These are phyloP conservation scores for Ancistrus triradiatus DNA, from an alignment of 2,113 vertebrate genomes.

Conservation along the genomic window DNA sequence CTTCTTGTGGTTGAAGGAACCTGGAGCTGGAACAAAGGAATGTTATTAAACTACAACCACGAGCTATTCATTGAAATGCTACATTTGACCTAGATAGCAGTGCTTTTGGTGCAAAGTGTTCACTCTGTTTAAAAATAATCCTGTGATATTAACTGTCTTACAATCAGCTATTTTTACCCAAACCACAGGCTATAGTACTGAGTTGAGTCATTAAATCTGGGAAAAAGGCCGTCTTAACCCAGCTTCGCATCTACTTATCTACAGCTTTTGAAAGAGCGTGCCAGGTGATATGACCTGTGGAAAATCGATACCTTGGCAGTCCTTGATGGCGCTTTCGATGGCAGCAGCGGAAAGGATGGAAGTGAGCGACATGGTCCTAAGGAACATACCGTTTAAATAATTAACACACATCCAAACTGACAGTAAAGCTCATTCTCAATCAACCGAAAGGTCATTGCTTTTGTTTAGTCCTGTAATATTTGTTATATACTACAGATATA, in stretches of 20 bases:
- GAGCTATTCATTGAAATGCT: no score
- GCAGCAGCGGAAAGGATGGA: slow-evolving; percentile 87
- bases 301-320: slow-evolving; percentile 89
- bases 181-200: no score
- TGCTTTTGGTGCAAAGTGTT: no score
- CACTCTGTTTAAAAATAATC: no score
- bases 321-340: slow-evolving; percentile 86
- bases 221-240: background rate
- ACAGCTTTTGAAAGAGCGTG: slow-evolving; percentile 29
- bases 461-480: no score
- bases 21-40: slow-evolving; percentile 72
- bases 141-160: no score
- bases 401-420: slow-evolving; percentile 44
- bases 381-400: slow-evolving; percentile 57
- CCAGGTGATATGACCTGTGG: slow-evolving; percentile 50
- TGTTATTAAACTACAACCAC: no score
- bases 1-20: slow-evolving; percentile 90
- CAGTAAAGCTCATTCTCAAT: background rate
- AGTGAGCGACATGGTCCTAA: slow-evolving; percentile 87
- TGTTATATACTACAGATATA: no score
- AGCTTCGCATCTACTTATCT: slow-evolving; percentile 20
- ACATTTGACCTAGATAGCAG: no score
- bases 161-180: no score
- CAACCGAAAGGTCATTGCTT: no score
- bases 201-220: background rate